A percentile compares a stretch with the other conserved stretches of the same genome.
Evolutionary conservation across 1,140 invertebrate species (phyloP).

Genomic region (Bacillus rossius): DNA sequence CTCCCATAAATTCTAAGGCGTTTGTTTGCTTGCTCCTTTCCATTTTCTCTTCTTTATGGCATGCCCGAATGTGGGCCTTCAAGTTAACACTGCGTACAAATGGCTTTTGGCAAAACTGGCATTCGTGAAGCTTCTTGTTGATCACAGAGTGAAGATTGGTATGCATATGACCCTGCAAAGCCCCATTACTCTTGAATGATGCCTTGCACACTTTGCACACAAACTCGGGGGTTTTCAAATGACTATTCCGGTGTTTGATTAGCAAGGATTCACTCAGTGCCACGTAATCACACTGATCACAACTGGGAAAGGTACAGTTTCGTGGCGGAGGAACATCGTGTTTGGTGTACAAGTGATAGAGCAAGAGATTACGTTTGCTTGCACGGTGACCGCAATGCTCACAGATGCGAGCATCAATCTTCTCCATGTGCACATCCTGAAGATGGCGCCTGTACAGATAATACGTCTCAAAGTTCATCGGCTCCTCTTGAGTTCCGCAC

Average conservation of each 20-base stretch:
- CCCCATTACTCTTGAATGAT: slow-evolving; percentile 43
- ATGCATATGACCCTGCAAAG: slow-evolving; percentile 49
- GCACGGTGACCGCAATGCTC: slow-evolving; percentile 79
- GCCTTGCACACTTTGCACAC: slow-evolving; percentile 44
- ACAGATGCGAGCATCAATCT: slow-evolving; percentile 71
- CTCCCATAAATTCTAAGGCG: background rate
- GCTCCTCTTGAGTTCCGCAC: slow-evolving; percentile 56
- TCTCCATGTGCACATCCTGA: slow-evolving; percentile 62
- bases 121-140: slow-evolving; percentile 48
- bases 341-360: slow-evolving; percentile 75
- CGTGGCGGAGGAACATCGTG: slow-evolving; percentile 68
- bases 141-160: slow-evolving; percentile 49
- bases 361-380: slow-evolving; percentile 63
- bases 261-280: slow-evolving; percentile 61
- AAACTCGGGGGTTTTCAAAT: slow-evolving; percentile 32
- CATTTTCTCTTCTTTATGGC: slow-evolving; percentile 46
- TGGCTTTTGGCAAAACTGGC: slow-evolving; percentile 60
- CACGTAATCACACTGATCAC: slow-evolving; percentile 66
- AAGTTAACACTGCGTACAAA: slow-evolving; percentile 57
- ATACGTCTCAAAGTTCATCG: slow-evolving; percentile 66
- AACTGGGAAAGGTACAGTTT: slow-evolving; percentile 65
- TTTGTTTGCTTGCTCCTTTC: background rate
- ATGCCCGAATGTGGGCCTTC: slow-evolving; percentile 57
- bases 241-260: slow-evolving; percentile 49
- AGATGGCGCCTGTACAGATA: slow-evolving; percentile 73